Base-by-base conservation (phyloP, 2,888 invertebrate species). In the Nemotelus pantherinus region DNA sequence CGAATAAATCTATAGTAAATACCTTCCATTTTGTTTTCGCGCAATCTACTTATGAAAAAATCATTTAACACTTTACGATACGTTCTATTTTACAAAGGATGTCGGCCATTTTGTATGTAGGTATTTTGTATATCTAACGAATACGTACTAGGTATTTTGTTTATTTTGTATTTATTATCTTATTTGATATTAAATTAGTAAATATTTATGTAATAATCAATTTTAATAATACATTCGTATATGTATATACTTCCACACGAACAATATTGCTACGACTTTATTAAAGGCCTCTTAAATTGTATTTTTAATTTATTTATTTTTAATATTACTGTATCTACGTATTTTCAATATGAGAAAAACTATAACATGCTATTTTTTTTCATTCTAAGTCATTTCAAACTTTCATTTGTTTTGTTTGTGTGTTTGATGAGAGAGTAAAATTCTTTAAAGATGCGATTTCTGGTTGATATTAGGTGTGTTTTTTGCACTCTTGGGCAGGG, bases 271-370 rank as follows among this genome's bases (percentile, higher is more conserved):
- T 74, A 74, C 74, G 74, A 74, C 74, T 74, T 74, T 74, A 74
- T 74, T 74, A 74, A 74, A 74, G 74, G 74, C 74, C 74, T 74
- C 74, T 74, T 74, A 74, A 74, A 74, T 74, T 74, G 74, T 74
- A 74, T 72, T 72, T 72, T 58, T 72, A n/a, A 55, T 74, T 60
- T 63, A 60, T 60, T 70, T 72, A 60, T 68, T 50, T 68, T 68
- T 68, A 7, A 7, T 3, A 9, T 63, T 63, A 63, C 25, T 25
- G 25, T 25, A 25, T 25, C 25, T 25, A 25, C 25, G 25, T 25
- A 25, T 25, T 25, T 25, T 25, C 25, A 25, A 25, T 25, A 25
- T 25, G 25, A 25, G 25, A 25, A 25, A 25, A 25, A 25, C 25
- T 25, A 25, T 25, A 25, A 25, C 25, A 25, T 25, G 25, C 25